phyloP scores from a whole-genome alignment of 2,888 invertebrate species.

The Tipula unca region DNA sequence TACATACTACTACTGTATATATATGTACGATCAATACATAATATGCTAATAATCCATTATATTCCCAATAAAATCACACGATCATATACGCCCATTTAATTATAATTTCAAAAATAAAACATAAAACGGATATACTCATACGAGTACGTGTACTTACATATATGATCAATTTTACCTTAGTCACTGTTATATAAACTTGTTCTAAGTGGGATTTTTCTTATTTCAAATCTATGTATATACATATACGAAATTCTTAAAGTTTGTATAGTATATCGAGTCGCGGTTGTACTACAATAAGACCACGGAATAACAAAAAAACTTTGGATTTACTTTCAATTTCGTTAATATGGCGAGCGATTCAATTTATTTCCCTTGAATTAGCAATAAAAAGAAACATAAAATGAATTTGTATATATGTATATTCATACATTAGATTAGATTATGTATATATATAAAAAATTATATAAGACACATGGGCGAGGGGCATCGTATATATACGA shows the following conservation, averaged over 20 bases:
- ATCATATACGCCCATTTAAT: background rate
- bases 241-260: background rate
- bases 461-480: background rate
- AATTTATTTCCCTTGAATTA: background rate
- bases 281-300: background rate
- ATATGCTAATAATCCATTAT: background rate
- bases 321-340: background rate
- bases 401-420: background rate
- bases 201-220: constrained; percentile 8
- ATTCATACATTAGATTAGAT: background rate
- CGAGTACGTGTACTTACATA: background rate
- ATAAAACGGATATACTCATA: background rate
- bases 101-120: background rate
- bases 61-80: background rate
- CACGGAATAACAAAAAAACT: background rate
- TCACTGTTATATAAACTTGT: background rate
- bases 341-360: background rate
- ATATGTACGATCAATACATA: background rate
- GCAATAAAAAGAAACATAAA: background rate
- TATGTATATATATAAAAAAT: background rate
- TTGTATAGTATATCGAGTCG: background rate
- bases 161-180: background rate
- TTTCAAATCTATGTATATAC: background rate
- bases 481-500: background rate
- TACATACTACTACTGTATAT: background rate